Conservation (phyloP, 2,797 vertebrate species). For the Babyrousa celebensis region DNA sequence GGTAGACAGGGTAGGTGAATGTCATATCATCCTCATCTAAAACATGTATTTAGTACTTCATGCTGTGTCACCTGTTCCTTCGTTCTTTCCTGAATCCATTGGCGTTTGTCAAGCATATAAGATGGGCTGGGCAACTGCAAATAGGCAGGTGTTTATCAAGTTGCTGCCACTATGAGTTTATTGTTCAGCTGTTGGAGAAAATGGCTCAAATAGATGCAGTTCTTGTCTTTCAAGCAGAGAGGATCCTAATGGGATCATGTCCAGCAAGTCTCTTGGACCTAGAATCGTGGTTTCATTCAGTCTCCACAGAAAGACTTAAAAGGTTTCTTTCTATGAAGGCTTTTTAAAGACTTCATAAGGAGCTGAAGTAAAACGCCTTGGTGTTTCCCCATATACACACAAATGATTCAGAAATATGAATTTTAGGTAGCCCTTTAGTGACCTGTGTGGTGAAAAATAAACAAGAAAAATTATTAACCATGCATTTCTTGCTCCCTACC, state of each 20-base stretch:
- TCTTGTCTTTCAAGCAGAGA: not conserved
- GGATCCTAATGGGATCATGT: not conserved
- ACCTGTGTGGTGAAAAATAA: constrained; percentile 24
- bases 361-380: constrained; percentile 46
- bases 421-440: constrained; percentile 14
- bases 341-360: not conserved
- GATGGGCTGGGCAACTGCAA: not conserved
- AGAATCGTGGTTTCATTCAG: not conserved
- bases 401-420: constrained; percentile 30
- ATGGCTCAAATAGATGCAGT: not conserved
- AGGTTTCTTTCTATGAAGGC: not conserved
- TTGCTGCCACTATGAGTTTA: constrained; percentile 42
- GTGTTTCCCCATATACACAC: not conserved
- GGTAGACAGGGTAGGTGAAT: not conserved
- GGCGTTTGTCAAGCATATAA: not conserved
- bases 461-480: constrained; percentile 18
- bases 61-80: not conserved
- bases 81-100: not conserved
- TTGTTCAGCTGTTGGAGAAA: not conserved
- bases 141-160: not conserved
- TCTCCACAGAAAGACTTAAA: constrained; percentile 13
- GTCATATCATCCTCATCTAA: not conserved
- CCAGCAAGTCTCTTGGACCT: not conserved
- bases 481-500: not conserved
- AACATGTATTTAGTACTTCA: not conserved